Evolutionary conservation across 2,888 invertebrate genomes (phyloP).

Genomic region (Automeris io): DNA sequence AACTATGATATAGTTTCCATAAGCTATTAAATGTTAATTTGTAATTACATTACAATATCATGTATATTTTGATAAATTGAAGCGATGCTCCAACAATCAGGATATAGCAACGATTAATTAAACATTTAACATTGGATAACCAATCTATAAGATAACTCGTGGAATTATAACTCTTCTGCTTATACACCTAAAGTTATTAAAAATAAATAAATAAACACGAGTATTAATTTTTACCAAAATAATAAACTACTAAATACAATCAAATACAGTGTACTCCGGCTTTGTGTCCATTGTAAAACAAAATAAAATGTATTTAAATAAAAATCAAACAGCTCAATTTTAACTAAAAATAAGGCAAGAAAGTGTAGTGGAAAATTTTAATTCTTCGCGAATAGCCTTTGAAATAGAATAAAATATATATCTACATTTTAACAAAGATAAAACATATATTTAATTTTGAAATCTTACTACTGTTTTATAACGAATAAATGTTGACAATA

Average conservation of each 20-base stretch:
- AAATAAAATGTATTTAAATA: too few species aligned
- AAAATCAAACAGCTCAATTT: too few species aligned
- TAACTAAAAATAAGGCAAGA: background rate
- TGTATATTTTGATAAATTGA: background rate
- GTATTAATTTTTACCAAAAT: conserved; percentile 1
- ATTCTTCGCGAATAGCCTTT: conserved; percentile 2
- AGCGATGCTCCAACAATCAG: background rate
- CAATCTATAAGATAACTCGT: background rate
- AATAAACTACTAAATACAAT: conserved; percentile 8
- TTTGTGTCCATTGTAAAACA: too few species aligned
- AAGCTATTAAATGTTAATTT: conserved; percentile 53
- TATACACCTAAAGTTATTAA: background rate
- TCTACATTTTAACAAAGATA: conserved; percentile 21
- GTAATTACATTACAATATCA: conserved; percentile 47
- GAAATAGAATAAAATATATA: background rate
- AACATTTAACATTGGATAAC: background rate
- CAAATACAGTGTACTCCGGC: background rate
- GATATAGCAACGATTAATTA: background rate
- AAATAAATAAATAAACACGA: background rate
- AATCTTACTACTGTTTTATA: conserved; percentile 33
- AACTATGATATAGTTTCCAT: conserved; percentile 48
- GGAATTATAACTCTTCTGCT: background rate
- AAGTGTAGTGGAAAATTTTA: background rate
- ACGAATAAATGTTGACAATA: conserved; percentile 22
- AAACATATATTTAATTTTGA: conserved; percentile 20